These are phyloP conservation scores for Montipora cactus DNA, from an alignment of 64 coral and sea anemone genomes.

Conservation along the genomic window DNA sequence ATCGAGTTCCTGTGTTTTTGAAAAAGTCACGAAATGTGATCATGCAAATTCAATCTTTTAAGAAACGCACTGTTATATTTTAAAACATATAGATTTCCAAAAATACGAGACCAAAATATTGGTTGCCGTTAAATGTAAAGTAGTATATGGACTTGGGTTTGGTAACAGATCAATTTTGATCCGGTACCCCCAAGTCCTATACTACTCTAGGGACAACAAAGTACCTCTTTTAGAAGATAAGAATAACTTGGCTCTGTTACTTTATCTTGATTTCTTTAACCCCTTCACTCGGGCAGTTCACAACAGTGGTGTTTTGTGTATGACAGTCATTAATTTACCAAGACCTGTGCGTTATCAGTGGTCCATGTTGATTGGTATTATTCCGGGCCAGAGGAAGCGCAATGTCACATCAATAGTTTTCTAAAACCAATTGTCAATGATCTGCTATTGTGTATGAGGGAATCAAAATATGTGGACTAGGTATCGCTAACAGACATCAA, in stretches of 20 bases:
- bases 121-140: too few species aligned
- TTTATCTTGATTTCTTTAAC: constrained; percentile 66
- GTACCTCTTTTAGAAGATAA: constrained; percentile 4
- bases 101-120: too few species aligned
- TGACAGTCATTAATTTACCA: constrained; percentile 65
- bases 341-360: constrained; percentile 36
- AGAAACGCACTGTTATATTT: too few species aligned
- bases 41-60: too few species aligned
- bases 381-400: constrained; percentile 52
- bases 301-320: constrained; percentile 49
- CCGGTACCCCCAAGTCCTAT: too few species aligned
- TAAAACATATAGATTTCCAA: too few species aligned
- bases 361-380: constrained; percentile 49
- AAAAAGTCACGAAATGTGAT: too few species aligned
- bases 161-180: too few species aligned
- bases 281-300: constrained; percentile 36
- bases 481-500: background rate
- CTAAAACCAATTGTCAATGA: constrained; percentile 58
- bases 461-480: background rate
- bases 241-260: constrained; percentile 25
- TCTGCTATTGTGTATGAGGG: constrained; percentile 38
- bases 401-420: constrained; percentile 39
- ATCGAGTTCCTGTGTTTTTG: too few species aligned
- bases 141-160: too few species aligned
- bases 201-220: background rate